These are phyloP conservation scores for Girardinus metallicus DNA, from an alignment of 2,797 vertebrate species.

Conservation along the genomic window DNA sequence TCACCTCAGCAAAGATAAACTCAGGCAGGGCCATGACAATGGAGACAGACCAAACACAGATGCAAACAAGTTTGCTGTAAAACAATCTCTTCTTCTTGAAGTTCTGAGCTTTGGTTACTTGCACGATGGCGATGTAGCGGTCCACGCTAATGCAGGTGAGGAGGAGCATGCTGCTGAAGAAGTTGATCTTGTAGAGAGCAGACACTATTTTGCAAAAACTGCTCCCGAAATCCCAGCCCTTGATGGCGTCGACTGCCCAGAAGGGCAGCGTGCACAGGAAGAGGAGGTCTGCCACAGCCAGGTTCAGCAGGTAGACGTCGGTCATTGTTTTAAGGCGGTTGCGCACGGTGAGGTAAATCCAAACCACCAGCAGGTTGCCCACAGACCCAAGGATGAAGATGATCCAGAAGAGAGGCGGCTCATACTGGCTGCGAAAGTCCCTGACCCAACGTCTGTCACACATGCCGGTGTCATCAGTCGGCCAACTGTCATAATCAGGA, in stretches of 20 bases:
- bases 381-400: constrained; percentile 84
- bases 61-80: constrained; percentile 83
- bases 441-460: constrained; percentile 79
- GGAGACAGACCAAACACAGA: constrained; percentile 83
- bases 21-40: constrained; percentile 85
- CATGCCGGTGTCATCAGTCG: constrained; percentile 9
- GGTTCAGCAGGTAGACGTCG: constrained; percentile 87
- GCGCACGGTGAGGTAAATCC: constrained; percentile 84
- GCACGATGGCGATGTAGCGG: constrained; percentile 88
- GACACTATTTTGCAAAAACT: constrained; percentile 84
- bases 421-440: constrained; percentile 77
- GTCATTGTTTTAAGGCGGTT: constrained; percentile 88
- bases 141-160: constrained; percentile 92
- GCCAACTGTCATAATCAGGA: rapidly evolving
- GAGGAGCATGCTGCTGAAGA: constrained; percentile 89
- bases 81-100: constrained; percentile 80
- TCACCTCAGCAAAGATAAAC: constrained; percentile 81
- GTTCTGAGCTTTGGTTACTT: constrained; percentile 82
- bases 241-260: constrained; percentile 83
- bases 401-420: constrained; percentile 85
- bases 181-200: constrained; percentile 89
- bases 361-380: constrained; percentile 87
- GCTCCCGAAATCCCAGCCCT: constrained; percentile 83
- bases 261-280: constrained; percentile 90
- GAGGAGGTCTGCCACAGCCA: constrained; percentile 90